Conservation (phyloP, 2,113 vertebrate genomes). For the Myodes glareolus region DNA sequence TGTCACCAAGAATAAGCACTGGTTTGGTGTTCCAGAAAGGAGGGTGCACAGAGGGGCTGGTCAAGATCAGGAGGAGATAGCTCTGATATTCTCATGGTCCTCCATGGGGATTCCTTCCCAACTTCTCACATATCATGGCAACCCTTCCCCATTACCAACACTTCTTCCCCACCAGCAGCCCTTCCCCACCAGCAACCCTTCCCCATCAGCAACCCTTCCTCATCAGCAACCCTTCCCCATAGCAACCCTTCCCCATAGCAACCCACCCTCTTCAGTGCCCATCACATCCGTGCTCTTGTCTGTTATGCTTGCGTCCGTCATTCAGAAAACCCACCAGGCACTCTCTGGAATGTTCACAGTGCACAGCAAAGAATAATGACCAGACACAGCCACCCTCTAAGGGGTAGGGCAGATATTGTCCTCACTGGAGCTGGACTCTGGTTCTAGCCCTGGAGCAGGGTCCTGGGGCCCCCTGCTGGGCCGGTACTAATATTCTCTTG, state of each 20-base stretch:
- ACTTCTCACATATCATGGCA: no score
- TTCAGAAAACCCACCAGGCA: neutral
- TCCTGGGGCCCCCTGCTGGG: slow-evolving; percentile 71
- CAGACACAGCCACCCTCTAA: neutral
- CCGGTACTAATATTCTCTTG: neutral
- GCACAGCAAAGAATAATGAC: neutral
- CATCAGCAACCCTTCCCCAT: no score
- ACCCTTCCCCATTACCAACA: no score
- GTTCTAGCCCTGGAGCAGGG: slow-evolving; percentile 4
- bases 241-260: no score
- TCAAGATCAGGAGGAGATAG: neutral
- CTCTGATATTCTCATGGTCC: neutral
- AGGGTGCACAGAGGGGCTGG: neutral
- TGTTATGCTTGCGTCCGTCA: neutral
- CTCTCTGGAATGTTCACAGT: neutral
- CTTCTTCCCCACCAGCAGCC: no score
- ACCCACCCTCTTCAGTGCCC: neutral
- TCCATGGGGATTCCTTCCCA: neutral
- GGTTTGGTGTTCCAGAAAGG: neutral
- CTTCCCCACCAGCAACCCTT: no score
- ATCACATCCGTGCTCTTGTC: neutral
- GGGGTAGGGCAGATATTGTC: neutral
- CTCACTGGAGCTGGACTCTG: neutral
- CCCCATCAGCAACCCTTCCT: no score
- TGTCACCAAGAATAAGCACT: neutral